phyloP scores from a whole-genome alignment of 2,888 invertebrate genomes.

The Gymnosoma rotundatum region DNA sequence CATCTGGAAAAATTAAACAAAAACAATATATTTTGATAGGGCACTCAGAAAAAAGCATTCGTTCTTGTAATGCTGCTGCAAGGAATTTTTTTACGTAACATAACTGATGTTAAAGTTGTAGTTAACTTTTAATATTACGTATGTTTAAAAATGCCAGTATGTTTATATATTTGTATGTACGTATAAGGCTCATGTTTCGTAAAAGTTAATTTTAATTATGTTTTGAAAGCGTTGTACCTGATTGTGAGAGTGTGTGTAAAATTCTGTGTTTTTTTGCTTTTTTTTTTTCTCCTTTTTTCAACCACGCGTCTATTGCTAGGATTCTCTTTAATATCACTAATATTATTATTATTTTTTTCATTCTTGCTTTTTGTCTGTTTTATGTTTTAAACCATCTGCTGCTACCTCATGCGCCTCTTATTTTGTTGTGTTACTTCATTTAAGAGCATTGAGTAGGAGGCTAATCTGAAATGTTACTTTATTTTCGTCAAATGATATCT shows the following conservation, averaged over 20 bases:
- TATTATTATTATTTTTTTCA: constrained; percentile 1
- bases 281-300: not conserved
- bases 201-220: constrained; percentile 58
- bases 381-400: constrained; percentile 59
- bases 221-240: constrained; percentile 31
- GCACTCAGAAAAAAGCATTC: no score
- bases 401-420: constrained; percentile 7
- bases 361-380: not conserved
- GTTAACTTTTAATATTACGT: not conserved
- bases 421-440: not conserved
- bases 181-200: constrained; percentile 26
- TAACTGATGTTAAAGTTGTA: no score
- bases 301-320: constrained; percentile 53
- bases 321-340: constrained; percentile 43
- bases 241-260: constrained; percentile 19
- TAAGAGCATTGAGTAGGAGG: not conserved
- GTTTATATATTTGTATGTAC: not conserved
- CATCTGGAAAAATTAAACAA: no score
- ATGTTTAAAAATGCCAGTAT: not conserved
- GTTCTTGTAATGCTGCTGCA: no score
- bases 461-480: not conserved
- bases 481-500: not conserved
- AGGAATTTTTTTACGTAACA: no score
- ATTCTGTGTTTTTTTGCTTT: not conserved
- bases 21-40: no score